phyloP scores from a whole-genome alignment of 1,140 invertebrate species.

The Adoxophyes honmai region DNA sequence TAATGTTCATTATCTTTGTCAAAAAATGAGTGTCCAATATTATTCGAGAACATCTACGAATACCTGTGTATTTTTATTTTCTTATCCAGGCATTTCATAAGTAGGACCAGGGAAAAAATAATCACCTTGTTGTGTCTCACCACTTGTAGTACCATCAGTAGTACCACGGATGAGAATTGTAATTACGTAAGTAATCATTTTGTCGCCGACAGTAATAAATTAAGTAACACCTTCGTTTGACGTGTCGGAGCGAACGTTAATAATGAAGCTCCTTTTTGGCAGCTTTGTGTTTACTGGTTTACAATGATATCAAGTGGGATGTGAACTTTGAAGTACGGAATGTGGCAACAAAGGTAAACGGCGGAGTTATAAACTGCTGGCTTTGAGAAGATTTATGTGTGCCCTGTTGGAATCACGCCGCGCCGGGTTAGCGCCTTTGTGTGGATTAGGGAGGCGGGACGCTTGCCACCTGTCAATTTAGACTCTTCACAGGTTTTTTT shows the following conservation, averaged over 20 bases:
- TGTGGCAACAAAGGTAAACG: conserved; percentile 4
- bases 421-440: not conserved
- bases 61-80: no score
- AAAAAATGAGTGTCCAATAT: no score
- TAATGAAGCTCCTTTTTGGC: not conserved
- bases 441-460: not conserved
- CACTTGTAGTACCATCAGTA: no score
- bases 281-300: not conserved
- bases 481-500: no score
- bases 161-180: no score
- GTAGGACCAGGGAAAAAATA: no score
- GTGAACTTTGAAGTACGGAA: not conserved
- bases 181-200: not conserved
- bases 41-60: no score
- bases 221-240: not conserved
- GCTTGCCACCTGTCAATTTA: not conserved
- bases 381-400: conserved; percentile 7
- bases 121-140: no score
- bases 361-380: conserved; percentile 1
- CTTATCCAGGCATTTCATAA: no score
- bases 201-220: conserved; percentile 1
- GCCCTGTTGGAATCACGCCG: conserved; percentile 4
- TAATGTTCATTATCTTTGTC: no score
- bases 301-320: not conserved
- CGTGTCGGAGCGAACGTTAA: not conserved